Base-by-base conservation (phyloP, 2,797 vertebrate species). In the Hyperoplus immaculatus region DNA sequence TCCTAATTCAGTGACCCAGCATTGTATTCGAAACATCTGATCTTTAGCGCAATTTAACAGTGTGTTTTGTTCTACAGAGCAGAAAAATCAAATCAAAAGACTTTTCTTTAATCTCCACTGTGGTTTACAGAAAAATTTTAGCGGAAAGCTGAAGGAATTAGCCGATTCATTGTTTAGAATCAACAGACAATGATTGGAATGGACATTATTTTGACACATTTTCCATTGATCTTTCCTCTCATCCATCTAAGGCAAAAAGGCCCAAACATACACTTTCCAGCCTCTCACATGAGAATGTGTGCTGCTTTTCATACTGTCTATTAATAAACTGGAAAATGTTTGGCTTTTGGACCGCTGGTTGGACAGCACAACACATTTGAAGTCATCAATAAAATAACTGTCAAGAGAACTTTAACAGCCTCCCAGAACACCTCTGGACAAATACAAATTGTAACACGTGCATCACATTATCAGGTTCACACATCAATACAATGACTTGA, bases 371-470 rank as follows among this genome's bases (percentile, higher is more conserved):
- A 51, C 4, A 61, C 13, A 21, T 46, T 4, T 18, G 18, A 55
- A 41, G 3, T 45, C 18, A 8, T 57, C 21, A 21, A 21, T 21
- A 21, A 21, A 21, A 21, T 21, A 21, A 21, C 21, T 21, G 21
- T 21, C 21, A 21, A 21, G 21, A 21, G 21, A 51, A 49, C 46
- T 74, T 78, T 53, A 46, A 59, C 72, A 67, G 18, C 13, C 51
- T 45, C 4, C 9, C 49, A 10, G 29, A 18, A 18, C 36, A 57
- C 54, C 51, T 49, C 73, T 68, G 54, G 58, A 76, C 50, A 6
- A 36, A 68, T 47, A 36, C 7, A 58, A 75, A 69, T 55, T 39
- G 57, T 36, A 59, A 21, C 49, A 77, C 62, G 42, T 75, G 69
- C 38, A 21, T 56, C 36, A 41, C 38, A 9, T 41, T 21, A 21